Evolutionary conservation across 2,113 vertebrate species (phyloP), one percentile per base, ranked within the genome.

Genomic region (Podarcis raffonei): DNA sequence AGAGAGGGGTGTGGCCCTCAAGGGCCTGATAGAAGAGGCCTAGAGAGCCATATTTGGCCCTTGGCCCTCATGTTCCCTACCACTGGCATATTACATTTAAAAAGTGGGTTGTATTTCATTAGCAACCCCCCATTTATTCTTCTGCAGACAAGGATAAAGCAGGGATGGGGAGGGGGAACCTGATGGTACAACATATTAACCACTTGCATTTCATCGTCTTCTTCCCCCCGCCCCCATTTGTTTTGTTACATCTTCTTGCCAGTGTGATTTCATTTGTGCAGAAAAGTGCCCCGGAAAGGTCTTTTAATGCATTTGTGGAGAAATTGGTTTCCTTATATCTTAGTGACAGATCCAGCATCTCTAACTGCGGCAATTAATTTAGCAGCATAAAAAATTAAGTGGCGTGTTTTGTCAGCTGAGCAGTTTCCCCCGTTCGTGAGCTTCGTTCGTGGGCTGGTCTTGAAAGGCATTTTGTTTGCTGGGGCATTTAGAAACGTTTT

Each of bases 271-370:
- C 32, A 1, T 89, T 89, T 79, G 1, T 62, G 1, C 42, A 8
- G 85, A 88, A 83, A 75, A 89, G 72, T n/a, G 8, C 76, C 79
- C n/a, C 3, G 2, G 75, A 71, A 90, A 85, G 82, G 37, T 81
- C 53, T 65, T 65, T 81, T 80, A 81, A 42, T 62, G 79, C 83
- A 22, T 91, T 87, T 84, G 0, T 83, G 76, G 42, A 87, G 87
- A 79, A 90, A 87, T 90, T 62, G 69, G 22, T 91, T 87, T 86
- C 82, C 80, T 91, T 88, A 0, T 84, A 71, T 82, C 59, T 87
- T 18, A 0, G 3, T 86, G 59, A 79, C 85, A 69, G 59, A 87
- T 90, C 93, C 83, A 80, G 42, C 1, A 0, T 87, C 79, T 83
- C 39, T 65, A 84, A 91, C 62, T 86, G 69, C 0, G 0, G 78